Base-by-base conservation (phyloP, 2,797 vertebrate species). In the Mus minutoides region DNA sequence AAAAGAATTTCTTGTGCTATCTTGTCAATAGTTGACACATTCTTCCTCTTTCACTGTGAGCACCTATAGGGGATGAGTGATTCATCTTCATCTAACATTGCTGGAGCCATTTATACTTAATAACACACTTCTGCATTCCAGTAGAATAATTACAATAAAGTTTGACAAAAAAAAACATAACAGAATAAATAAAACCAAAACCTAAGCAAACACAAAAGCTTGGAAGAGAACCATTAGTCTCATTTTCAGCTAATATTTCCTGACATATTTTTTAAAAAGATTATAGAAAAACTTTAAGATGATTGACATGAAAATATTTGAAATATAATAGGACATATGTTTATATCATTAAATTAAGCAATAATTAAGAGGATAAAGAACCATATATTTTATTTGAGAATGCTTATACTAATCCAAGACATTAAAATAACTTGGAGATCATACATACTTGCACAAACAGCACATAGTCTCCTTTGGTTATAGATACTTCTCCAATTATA, bases 341-440 rank as follows among this genome's bases (percentile, higher is more conserved):
- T 86, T 69, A 54, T 49, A 83, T 92, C 10, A 90, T 69, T 88
- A 69, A 40, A 40, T 90, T 91, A 71, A 73, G 12, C 76, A 86
- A 4, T 43, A 62, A 1, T 52, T 90, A 40, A 79, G 22, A 49
- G 17, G 49, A 75, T 3, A 88, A 76, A 69, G 40, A 88, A 37
- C 29, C 19, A 14, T 56, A 21, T 88, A 69, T 37, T 91, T 92
- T 56, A 83, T 8, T 49, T 29, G 21, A 12, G 34, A 37, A 3
- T 86, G 13, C 73, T 54, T 54, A 88, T 93, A 94, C 43, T 75
- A 88, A 92, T 21, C 1, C 4, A 73, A 49, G 34, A 9, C 31
- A 80, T 94, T 83, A 77, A 86, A 94, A 75, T 29, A 84, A 64
- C 0, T 31, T 90, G 24, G 52, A 6, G 12, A 13, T 76, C 3